phyloP scores from a whole-genome alignment of 2,888 invertebrate species.

The Dasysyrphus albostriatus region DNA sequence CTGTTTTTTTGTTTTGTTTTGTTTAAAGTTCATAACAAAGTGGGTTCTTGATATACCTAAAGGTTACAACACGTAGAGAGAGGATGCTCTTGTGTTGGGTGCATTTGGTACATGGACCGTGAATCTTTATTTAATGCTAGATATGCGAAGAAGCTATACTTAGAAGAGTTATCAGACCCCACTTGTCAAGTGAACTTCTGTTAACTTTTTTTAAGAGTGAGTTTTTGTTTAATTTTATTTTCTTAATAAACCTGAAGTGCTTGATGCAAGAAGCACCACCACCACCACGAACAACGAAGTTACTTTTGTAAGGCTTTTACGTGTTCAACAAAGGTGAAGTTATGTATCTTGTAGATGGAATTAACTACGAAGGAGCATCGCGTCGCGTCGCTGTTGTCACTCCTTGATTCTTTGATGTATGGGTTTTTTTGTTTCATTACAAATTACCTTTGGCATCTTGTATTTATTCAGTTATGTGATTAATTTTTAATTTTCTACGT shows the following conservation, averaged over 20 bases:
- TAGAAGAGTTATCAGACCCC: neutral
- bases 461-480: conserved; percentile 58
- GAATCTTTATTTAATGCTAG: neutral
- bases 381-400: conserved; percentile 13
- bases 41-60: conserved; percentile 22
- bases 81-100: conserved; percentile 18
- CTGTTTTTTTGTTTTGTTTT: neutral
- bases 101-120: conserved; percentile 17
- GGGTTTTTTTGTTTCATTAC: conserved; percentile 18
- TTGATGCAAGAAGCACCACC: conserved; percentile 28
- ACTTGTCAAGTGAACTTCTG: conserved; percentile 42
- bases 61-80: conserved; percentile 21
- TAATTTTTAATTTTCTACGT: conserved; percentile 60
- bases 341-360: conserved; percentile 12
- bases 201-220: conserved; percentile 40
- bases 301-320: conserved; percentile 49
- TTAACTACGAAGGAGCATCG: conserved; percentile 18
- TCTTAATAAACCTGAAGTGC: conserved; percentile 21
- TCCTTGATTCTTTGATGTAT: conserved; percentile 23
- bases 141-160: conserved; percentile 2
- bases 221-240: neutral
- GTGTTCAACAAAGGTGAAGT: conserved; percentile 54
- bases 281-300: conserved; percentile 16
- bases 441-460: conserved; percentile 52
- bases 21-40: conserved; percentile 1